Base-by-base conservation (phyloP, 2,797 vertebrate genomes). In the Acanthurus tractus region DNA sequence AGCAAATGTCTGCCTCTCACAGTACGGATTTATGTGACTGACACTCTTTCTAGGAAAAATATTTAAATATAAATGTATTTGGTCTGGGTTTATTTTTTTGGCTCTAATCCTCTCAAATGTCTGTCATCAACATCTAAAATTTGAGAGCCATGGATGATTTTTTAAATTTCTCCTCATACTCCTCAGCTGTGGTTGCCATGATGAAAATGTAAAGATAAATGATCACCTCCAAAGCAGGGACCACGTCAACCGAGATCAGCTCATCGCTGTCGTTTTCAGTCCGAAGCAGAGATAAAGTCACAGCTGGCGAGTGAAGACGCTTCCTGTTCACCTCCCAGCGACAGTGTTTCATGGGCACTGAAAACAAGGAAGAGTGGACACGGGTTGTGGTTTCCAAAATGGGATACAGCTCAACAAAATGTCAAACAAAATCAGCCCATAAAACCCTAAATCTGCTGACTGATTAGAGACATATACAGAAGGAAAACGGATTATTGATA, bases 171-270 rank as follows among this genome's bases (percentile, higher is more conserved):
- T n/a, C n/a, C n/a, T n/a, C n/a, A n/a, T n/a, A n/a, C n/a, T 53
- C 36, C 9, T 40, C 6, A 34, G 53, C 15, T 34, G 2, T 29
- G 34, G 2, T 10, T 57, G 8, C 23, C 4, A 2, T 6, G 6
- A 36, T 14, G 5, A 29, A 53, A 3, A 11, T 7, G 20, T 9
- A 2, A 5, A 22, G n/a, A n/a, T 56, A 45, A 10, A 22, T 23
- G 22, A 13, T 49, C 29, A 88, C 91, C 88, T 96, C 46, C 82
- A 98, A 84, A 34, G 96, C 92, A 59, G 96, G 90, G 75, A 96
- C 96, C 76, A 98, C 86, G 34, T 97, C 97, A 86, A 97, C 86
- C 0, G 96, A 96, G 89, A 97, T 94, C 40, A 89, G 66, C 53
- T 89, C 71, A 13, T 70, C 63, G 17, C 85, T 82, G 3, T 75